Evolutionary conservation across 1,140 invertebrate genomes (phyloP).

Genomic region (Drosophila aff.): DNA sequence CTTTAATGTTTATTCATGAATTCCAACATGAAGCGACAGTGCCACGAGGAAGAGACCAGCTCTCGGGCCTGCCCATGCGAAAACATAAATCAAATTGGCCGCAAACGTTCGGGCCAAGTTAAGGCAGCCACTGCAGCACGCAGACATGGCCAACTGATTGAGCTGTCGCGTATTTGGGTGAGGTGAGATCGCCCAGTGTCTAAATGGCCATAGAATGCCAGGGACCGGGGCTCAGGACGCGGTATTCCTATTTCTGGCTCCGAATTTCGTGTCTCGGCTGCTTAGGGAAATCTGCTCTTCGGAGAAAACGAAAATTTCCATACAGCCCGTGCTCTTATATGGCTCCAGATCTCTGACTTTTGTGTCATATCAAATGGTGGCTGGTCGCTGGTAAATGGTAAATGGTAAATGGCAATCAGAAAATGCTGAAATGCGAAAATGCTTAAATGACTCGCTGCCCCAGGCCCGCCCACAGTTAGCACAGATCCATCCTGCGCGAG

Average conservation of each 20-base stretch:
- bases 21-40: constrained; percentile 79
- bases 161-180: constrained; percentile 81
- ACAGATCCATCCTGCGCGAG: constrained; percentile 22
- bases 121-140: constrained; percentile 55
- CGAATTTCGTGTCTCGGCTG: constrained; percentile 59
- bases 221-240: neutral
- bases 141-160: constrained; percentile 81
- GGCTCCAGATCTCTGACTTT: constrained; percentile 58
- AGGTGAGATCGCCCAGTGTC: constrained; percentile 74
- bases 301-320: constrained; percentile 68
- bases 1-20: constrained; percentile 83
- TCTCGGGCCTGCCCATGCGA: constrained; percentile 33
- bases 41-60: constrained; percentile 73
- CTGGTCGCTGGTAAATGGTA: neutral
- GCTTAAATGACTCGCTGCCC: constrained; percentile 17
- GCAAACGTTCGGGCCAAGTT: constrained; percentile 16
- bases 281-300: constrained; percentile 45
- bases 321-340: constrained; percentile 57
- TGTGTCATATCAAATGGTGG: constrained; percentile 71
- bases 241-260: constrained; percentile 46
- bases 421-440: constrained; percentile 6
- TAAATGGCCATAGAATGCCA: constrained; percentile 32
- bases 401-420: constrained; percentile 3
- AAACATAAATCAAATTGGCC: constrained; percentile 76
- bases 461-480: constrained; percentile 60